Evolutionary conservation across 2,113 vertebrate genomes (phyloP), one percentile per base, ranked within the genome.

Genomic region (Apeltes quadracus): DNA sequence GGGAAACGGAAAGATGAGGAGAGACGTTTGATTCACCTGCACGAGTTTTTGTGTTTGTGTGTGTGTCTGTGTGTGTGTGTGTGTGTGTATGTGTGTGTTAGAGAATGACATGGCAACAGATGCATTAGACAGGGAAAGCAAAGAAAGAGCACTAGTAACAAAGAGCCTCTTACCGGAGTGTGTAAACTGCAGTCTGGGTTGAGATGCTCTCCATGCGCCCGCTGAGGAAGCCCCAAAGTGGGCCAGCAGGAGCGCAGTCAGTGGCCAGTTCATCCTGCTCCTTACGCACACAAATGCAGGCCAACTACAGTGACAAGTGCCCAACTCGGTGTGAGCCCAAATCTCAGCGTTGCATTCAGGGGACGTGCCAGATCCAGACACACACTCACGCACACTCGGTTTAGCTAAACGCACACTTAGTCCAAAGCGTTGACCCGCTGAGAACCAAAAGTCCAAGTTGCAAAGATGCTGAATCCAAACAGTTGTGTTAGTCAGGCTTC

Each of bases 131-230:
- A 70, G 25, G n/a, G 14, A 53, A 29, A 64, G 38, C 5, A 3
- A 36, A 36, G 20, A 59, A 27, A 43, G n/a, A 63, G 53, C 22
- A 22, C 38, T 39, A n/a, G 48, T 57, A 34, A 72, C 36, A 53
- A 44, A n/a, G 20, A 34, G 69, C 5, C 20, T 77, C 89, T 88
- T 90, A 93, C 92, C 92, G 10, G 92, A 78, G 78, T 91, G 84
- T 15, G 87, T 91, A 86, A 93, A 90, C 89, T 92, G 92, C 51
- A 93, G 87, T 43, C 92, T 85, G 44, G 92, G 92, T 29, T 93
- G 92, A 76, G 90, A 92, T 56, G 92, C 84, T 87, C 89, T 90
- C 92, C 91, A 92, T 5, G 92, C 91, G 43, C 81, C 85, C 0
- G 84, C 85, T 23, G 88, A 62, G 72, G 61, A 78, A 72, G 69